phyloP scores from a whole-genome alignment of 92 coral and sea anemone genomes.

The Heteractis magnifica region DNA sequence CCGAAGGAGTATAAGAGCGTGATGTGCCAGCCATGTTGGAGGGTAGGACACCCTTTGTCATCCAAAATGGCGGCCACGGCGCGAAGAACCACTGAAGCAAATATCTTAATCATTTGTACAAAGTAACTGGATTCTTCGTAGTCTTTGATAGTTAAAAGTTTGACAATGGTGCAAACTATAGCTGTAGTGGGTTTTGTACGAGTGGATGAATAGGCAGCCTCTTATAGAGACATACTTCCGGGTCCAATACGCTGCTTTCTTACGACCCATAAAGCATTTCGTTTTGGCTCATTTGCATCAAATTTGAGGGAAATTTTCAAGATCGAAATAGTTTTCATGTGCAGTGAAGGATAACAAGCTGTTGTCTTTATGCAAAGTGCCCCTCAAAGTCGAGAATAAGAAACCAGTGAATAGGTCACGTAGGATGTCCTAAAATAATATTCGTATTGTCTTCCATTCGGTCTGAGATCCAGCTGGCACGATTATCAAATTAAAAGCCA shows the following conservation, averaged over 20 bases:
- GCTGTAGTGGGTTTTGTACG: neutral
- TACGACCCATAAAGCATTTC: neutral
- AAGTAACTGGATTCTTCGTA: neutral
- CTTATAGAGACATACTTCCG: no score
- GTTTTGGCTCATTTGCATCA: neutral
- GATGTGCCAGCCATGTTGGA: neutral
- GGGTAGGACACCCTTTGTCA: neutral
- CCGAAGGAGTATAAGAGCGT: neutral
- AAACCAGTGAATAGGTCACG: no score
- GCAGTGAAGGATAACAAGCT: no score
- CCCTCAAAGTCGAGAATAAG: no score
- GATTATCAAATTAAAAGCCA: no score
- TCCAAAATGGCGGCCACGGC: slow-evolving; percentile 1
- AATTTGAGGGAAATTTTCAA: no score
- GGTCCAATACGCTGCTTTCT: no score
- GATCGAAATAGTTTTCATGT: no score
- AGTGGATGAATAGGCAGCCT: neutral
- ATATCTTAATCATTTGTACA: neutral
- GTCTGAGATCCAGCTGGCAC: no score
- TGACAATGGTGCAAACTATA: neutral
- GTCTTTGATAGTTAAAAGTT: neutral
- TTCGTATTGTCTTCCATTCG: no score
- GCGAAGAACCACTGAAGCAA: neutral
- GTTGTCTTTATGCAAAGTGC: no score
- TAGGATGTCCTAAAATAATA: no score